Base-by-base conservation (phyloP, 1,140 invertebrate species). In the Drosophila pseudoobscura region DNA sequence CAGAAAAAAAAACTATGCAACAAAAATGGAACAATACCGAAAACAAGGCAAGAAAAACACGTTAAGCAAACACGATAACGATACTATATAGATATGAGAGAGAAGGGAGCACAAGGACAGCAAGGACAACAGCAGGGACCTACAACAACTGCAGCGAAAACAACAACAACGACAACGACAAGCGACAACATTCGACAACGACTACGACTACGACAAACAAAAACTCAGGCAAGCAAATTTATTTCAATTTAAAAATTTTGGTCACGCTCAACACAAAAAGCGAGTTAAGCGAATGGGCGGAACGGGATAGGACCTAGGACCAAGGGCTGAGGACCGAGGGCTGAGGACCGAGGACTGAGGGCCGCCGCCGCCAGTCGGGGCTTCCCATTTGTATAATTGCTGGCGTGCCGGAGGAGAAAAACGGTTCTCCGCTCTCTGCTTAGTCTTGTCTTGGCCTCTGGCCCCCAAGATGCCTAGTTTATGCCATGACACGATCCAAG, bases 231-330 rank as follows among this genome's bases (percentile, higher is more conserved):
- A 77, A 75, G 73, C 57, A 83, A 87, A 79, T 87, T 83, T 87
- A 87, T 87, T 83, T 88, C 83, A 87, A 87, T 87, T 87, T 87
- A 87, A 87, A 87, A 88, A 87, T 87, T 88, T 87, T 83, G 75
- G 83, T 83, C 83, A 87, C 83, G 83, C 83, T 80, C 83, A 62
- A 65, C 78, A 87, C 65, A 78, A 68, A 87, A 80, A 80, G 78
- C 61, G 63, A 85, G 80, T 74, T 80, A 85, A 60, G 78, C 60
- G 56, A 57, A 45, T 68, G 26, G 13, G 39, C 26, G 31, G 31
- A 49, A 24, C 39, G 15, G 39, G 31, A 20, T 4, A 8, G 4
- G 20, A 49, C 46, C 13, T 35, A 29, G 43, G 22, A 29, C 20
- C 13, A 5, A 15, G 49, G 41, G n/a, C n/a, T 2, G 56, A 6